A percentile compares a stretch with the other conserved stretches of the same genome.
Conservation (phyloP, 2,797 vertebrate genomes). For the Lophotriccus pileatus region DNA sequence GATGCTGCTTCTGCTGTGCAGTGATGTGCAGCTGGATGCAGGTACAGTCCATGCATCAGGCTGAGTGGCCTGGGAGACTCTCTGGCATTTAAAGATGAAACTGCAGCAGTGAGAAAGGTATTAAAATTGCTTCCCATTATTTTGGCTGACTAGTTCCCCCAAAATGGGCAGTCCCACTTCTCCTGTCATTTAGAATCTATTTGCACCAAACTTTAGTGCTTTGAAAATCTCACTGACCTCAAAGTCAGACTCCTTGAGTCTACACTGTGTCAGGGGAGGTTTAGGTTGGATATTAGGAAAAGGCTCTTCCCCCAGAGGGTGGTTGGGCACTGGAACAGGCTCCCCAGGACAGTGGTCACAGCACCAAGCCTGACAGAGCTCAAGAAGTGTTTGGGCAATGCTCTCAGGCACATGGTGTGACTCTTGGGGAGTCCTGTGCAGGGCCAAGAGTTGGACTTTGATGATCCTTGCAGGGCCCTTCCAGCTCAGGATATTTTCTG, state of each 20-base stretch:
- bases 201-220: neutral
- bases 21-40: neutral
- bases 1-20: neutral
- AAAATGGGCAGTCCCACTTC: neutral
- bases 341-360: neutral
- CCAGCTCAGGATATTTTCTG: neutral
- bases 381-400: neutral
- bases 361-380: neutral
- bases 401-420: neutral
- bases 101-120: neutral
- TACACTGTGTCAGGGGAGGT: neutral
- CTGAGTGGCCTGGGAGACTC: neutral
- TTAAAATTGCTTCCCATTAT: neutral
- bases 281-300: neutral
- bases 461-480: neutral
- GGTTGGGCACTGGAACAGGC: neutral
- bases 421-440: neutral
- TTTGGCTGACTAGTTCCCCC: neutral
- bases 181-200: neutral
- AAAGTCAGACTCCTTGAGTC: neutral
- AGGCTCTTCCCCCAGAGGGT: neutral
- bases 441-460: neutral
- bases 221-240: neutral
- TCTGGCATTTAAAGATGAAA: neutral
- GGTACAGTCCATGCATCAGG: fast-evolving